Evolutionary conservation across 2,113 vertebrate genomes (phyloP).

Genomic region (Hippoglossus stenolepis): DNA sequence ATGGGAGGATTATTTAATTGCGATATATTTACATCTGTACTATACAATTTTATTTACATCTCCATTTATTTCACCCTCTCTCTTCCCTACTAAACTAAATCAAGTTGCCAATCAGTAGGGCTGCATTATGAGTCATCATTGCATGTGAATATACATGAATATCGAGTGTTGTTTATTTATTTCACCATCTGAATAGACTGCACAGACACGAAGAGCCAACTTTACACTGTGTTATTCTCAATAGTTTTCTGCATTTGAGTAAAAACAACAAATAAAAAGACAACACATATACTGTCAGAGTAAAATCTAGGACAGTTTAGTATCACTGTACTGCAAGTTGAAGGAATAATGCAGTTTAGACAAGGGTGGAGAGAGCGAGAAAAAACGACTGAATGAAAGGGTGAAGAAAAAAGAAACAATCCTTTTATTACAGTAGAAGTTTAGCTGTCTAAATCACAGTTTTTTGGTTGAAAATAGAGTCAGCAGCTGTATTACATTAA

Average conservation of each 20-base stretch:
- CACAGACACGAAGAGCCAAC: neutral
- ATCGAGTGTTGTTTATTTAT: neutral
- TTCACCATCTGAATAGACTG: neutral
- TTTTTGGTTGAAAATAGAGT: no score
- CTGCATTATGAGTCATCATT: neutral
- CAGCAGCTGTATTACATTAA: no score
- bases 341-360: constrained; percentile 15
- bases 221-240: neutral
- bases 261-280: no score
- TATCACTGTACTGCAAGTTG: neutral
- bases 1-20: neutral
- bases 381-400: neutral
- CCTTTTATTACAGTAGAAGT: neutral
- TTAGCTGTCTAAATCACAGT: neutral
- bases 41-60: neutral
- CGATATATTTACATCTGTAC: neutral
- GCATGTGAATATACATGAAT: neutral
- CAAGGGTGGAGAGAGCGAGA: neutral
- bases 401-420: neutral
- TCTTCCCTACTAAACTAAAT: neutral
- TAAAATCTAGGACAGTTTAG: neutral
- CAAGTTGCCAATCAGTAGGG: neutral
- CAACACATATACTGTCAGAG: no score
- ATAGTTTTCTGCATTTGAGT: no score
- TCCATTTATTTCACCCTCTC: neutral